Percentiles rank a stretch among this genome's conserved stretches.
phyloP scores from a whole-genome alignment of 2,888 invertebrate species.

The Andrena trimmerana region DNA sequence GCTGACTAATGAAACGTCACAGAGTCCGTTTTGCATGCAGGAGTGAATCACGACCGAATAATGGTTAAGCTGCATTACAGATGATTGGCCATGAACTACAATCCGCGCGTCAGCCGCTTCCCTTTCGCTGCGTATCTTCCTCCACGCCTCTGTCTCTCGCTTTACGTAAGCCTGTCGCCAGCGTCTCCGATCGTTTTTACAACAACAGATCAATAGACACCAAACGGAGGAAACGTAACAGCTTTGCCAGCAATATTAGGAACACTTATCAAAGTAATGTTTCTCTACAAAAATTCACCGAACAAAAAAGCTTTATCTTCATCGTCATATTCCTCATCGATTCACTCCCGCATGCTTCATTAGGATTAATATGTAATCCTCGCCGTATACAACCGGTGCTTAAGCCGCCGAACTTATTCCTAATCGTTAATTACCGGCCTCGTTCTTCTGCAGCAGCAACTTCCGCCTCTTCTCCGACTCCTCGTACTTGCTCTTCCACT shows the following conservation, averaged over 20 bases:
- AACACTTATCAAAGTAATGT: too few relatives aligned
- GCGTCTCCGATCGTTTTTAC: background rate
- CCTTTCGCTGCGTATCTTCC: constrained; percentile 36
- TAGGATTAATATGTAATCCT: constrained; percentile 44
- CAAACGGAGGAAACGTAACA: background rate
- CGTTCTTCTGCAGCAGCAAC: constrained; percentile 88
- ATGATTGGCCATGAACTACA: constrained; percentile 68
- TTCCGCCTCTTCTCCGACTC: constrained; percentile 90
- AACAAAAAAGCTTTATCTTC: too few relatives aligned
- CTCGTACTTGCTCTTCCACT: constrained; percentile 90
- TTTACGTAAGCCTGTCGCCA: constrained; percentile 40
- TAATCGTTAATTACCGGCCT: constrained; percentile 88
- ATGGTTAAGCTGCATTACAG: constrained; percentile 54
- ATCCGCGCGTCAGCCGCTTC: constrained; percentile 56
- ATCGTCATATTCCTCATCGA: too few relatives aligned
- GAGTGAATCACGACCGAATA: constrained; percentile 71
- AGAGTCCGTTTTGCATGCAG: constrained; percentile 64
- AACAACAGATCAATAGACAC: constrained; percentile 26
- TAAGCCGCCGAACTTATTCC: constrained; percentile 58
- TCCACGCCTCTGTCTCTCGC: background rate
- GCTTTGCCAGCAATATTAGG: too few relatives aligned
- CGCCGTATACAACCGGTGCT: constrained; percentile 30
- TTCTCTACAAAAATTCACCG: too few relatives aligned
- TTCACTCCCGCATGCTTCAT: background rate
- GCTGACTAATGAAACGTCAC: constrained; percentile 70